Conservation (phyloP, 2,797 vertebrate species). For the Rostrhamus sociabilis region DNA sequence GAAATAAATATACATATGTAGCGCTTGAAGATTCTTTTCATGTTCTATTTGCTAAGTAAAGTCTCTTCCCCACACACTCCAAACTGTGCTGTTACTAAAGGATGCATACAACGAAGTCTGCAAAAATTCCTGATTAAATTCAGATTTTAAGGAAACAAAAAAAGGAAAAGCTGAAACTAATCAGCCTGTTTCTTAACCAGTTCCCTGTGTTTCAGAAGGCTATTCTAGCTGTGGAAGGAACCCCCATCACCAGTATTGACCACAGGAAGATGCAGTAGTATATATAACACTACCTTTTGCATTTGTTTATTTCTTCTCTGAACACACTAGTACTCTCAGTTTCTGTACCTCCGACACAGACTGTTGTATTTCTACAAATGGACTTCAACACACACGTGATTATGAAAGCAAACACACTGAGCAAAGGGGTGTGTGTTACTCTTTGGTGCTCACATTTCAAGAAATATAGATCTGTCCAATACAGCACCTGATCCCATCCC, state of each 20-base stretch:
- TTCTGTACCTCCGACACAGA: not conserved
- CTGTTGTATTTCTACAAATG: not conserved
- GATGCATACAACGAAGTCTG: not conserved
- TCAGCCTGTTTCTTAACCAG: not conserved
- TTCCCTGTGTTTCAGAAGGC: not conserved
- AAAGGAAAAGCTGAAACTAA: not conserved
- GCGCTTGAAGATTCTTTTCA: not conserved
- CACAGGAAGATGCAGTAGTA: accelerated
- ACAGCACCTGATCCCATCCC: constrained; percentile 79
- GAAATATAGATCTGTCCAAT: constrained; percentile 60
- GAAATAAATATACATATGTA: not conserved
- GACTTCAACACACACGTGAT: not conserved
- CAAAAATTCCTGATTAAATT: not conserved
- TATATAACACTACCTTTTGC: accelerated
- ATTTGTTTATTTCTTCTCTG: not conserved
- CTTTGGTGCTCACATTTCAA: not conserved
- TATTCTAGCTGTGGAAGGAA: not conserved
- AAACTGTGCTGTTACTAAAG: not conserved
- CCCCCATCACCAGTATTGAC: not conserved
- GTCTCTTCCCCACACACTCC: not conserved
- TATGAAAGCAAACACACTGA: not conserved
- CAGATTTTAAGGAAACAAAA: constrained; percentile 1
- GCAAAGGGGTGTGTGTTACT: not conserved
- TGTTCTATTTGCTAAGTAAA: not conserved
- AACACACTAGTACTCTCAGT: not conserved